phyloP scores from a whole-genome alignment of 2,113 vertebrate genomes.

The Conger conger region DNA sequence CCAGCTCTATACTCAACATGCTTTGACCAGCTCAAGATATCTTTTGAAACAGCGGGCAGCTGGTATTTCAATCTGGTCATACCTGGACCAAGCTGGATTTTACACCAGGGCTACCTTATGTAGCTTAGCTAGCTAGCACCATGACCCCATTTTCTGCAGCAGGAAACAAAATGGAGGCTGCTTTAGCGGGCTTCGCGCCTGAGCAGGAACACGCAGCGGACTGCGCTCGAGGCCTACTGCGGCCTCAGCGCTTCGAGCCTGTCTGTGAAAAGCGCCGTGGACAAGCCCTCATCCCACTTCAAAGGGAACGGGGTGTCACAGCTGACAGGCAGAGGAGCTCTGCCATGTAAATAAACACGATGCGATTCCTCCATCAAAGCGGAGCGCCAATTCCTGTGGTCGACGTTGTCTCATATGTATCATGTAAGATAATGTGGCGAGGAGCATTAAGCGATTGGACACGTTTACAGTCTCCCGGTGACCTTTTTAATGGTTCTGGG shows the following conservation, averaged over 20 bases:
- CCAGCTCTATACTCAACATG: too few relatives aligned
- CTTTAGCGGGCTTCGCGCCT: background rate
- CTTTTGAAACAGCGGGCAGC: too few relatives aligned
- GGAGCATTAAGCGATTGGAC: conserved; percentile 62
- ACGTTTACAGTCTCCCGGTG: conserved; percentile 56
- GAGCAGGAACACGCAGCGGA: background rate
- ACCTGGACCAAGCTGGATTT: too few relatives aligned
- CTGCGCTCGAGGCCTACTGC: conserved; percentile 18
- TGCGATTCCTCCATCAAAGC: conserved; percentile 57
- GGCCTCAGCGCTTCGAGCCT: conserved; percentile 21
- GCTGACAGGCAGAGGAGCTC: conserved; percentile 53
- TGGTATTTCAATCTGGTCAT: too few relatives aligned
- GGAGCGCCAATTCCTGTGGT: conserved; percentile 63
- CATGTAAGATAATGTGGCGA: conserved; percentile 58
- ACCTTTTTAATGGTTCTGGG: conserved; percentile 61
- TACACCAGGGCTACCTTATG: too few relatives aligned
- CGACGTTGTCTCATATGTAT: conserved; percentile 65
- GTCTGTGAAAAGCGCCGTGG: conserved; percentile 53
- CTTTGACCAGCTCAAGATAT: too few relatives aligned
- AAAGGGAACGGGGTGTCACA: conserved; percentile 40
- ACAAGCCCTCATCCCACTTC: conserved; percentile 55
- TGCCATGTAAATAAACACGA: conserved; percentile 62
- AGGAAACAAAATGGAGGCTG: conserved; percentile 12
- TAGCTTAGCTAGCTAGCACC: background rate
- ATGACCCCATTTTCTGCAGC: background rate